A percentile compares a stretch with the other conserved stretches of the same genome.
phyloP scores from a whole-genome alignment of 92 coral and sea anemone species.

The Anthopleura xanthogrammica region DNA sequence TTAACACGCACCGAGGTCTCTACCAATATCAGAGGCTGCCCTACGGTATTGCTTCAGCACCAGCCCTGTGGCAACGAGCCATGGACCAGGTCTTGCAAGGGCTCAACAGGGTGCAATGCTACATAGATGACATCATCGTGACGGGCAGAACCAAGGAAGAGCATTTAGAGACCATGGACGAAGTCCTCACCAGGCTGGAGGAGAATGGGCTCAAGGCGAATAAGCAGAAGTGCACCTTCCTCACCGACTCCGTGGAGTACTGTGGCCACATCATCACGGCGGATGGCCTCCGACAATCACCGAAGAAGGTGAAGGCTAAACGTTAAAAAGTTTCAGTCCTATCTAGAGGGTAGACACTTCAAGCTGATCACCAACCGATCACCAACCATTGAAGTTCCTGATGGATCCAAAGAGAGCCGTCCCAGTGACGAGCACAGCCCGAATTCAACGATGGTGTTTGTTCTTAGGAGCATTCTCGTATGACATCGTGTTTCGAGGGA shows the following conservation, averaged over 20 bases:
- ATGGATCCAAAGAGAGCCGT: constrained; percentile 44
- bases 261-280: constrained; percentile 19
- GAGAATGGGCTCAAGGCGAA: constrained; percentile 43
- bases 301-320: constrained; percentile 18
- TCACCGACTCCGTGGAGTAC: constrained; percentile 27
- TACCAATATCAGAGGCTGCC: constrained; percentile 50
- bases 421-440: constrained; percentile 46
- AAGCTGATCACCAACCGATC: constrained; percentile 33
- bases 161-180: constrained; percentile 38
- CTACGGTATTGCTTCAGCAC: constrained; percentile 59
- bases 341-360: not conserved
- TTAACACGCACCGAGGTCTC: constrained; percentile 49
- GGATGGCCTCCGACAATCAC: constrained; percentile 18
- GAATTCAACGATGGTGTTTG: constrained; percentile 51
- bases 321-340: no score
- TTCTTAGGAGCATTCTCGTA: constrained; percentile 41
- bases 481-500: constrained; percentile 21
- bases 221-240: constrained; percentile 25
- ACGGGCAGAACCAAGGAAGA: constrained; percentile 41
- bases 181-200: constrained; percentile 36
- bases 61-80: constrained; percentile 60
- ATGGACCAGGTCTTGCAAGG: constrained; percentile 62
- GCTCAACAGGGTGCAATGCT: constrained; percentile 39
- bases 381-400: constrained; percentile 34
- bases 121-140: constrained; percentile 53